Evolutionary conservation across 1,140 invertebrate genomes (phyloP).

Genomic region (Mamestra configurata): DNA sequence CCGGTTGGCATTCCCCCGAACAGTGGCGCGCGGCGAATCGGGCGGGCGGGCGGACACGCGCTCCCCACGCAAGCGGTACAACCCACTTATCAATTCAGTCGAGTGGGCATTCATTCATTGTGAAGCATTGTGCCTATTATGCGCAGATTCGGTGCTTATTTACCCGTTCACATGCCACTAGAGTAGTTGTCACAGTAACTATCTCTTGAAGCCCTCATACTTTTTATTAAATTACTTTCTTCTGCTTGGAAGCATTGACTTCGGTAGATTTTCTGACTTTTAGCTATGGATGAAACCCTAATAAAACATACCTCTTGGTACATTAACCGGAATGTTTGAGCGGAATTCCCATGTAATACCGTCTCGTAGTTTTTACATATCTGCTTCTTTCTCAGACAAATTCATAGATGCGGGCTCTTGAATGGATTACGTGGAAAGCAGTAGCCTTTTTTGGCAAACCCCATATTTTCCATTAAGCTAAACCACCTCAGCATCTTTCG

Average conservation of each 20-base stretch:
- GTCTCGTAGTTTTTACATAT: neutral
- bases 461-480: too few species aligned
- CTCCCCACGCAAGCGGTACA: constrained; percentile 78
- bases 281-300: constrained; percentile 5
- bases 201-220: constrained; percentile 19
- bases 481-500: too few species aligned
- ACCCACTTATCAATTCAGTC: constrained; percentile 87
- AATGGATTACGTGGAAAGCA: too few species aligned
- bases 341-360: neutral
- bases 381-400: too few species aligned
- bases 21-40: constrained; percentile 51
- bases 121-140: constrained; percentile 85
- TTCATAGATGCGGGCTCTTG: too few species aligned
- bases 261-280: neutral
- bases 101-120: constrained; percentile 87
- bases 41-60: constrained; percentile 70
- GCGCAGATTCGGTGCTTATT: constrained; percentile 81
- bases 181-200: constrained; percentile 57
- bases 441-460: too few species aligned
- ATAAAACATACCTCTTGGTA: neutral
- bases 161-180: constrained; percentile 80
- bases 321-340: neutral
- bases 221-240: constrained; percentile 12
- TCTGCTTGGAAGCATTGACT: neutral
- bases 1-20: neutral